These are phyloP conservation scores for Dryomyza anilis DNA, from an alignment of 2,888 invertebrate species.

Conservation along the genomic window DNA sequence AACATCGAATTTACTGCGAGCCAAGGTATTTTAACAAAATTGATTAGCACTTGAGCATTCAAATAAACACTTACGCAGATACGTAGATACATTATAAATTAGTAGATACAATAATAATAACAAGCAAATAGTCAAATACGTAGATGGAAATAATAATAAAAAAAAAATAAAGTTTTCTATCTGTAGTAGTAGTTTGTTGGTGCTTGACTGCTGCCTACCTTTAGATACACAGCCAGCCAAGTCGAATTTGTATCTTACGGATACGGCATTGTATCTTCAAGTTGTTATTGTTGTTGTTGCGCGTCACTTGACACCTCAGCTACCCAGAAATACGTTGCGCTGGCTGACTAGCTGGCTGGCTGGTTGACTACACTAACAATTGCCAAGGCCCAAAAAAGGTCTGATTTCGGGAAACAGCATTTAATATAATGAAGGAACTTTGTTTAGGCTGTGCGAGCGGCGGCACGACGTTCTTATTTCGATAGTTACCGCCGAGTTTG, in stretches of 20 bases:
- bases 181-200: no score
- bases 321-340: constrained; percentile 6
- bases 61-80: no score
- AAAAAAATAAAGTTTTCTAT: background rate
- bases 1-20: no score
- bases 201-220: background rate
- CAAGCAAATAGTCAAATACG: background rate
- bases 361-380: background rate
- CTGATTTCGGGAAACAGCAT: background rate
- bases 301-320: constrained; percentile 10
- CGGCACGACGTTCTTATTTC: background rate
- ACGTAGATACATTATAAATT: background rate
- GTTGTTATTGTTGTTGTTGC: background rate
- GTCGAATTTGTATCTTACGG: background rate
- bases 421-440: no score
- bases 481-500: background rate
- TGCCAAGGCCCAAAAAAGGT: background rate
- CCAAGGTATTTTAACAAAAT: no score
- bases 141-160: background rate
- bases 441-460: constrained; percentile 6
- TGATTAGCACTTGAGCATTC: constrained; percentile 11
- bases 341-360: background rate
- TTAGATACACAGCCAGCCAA: background rate
- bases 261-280: background rate
- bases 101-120: background rate